These are phyloP conservation scores for Frankliniella fusca DNA, from an alignment of 2,888 invertebrate species.

Conservation along the genomic window DNA sequence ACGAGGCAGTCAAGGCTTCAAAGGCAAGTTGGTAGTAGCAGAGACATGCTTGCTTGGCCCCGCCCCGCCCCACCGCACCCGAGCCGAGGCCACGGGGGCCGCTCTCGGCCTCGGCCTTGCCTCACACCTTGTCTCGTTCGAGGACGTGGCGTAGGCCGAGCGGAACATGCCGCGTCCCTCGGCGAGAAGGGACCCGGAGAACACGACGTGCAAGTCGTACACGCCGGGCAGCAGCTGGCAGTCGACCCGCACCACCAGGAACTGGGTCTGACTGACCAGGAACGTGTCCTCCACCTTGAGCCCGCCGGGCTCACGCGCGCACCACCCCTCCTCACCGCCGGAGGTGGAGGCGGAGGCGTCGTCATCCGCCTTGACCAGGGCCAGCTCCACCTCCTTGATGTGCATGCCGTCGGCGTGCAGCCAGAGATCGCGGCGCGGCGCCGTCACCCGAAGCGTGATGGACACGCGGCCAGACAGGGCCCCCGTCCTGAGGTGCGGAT, in stretches of 20 bases:
- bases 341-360: slow-evolving; percentile 42
- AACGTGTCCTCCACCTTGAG: slow-evolving; percentile 34
- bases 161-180: slow-evolving; percentile 43
- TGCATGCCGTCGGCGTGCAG: slow-evolving; percentile 60
- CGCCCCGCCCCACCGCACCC: background rate
- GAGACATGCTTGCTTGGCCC: background rate
- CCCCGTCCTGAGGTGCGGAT: slow-evolving; percentile 60
- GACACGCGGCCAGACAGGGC: slow-evolving; percentile 55
- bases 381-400: slow-evolving; percentile 49
- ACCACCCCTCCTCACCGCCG: background rate
- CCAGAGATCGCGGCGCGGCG: slow-evolving; percentile 51
- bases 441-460: slow-evolving; percentile 50
- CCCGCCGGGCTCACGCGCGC: background rate
- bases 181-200: slow-evolving; percentile 49
- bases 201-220: slow-evolving; percentile 46
- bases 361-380: slow-evolving; percentile 39
- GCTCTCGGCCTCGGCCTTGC: slow-evolving; percentile 41
- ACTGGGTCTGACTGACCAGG: slow-evolving; percentile 36
- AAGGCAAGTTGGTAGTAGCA: slow-evolving; percentile 49
- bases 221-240: slow-evolving; percentile 39
- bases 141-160: slow-evolving; percentile 39
- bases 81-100: background rate
- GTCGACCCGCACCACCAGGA: slow-evolving; percentile 38
- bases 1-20: slow-evolving; percentile 40
- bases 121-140: slow-evolving; percentile 43